Evolutionary conservation across 2,888 invertebrate genomes (phyloP).

Genomic region (Drosophila kokeensis): DNA sequence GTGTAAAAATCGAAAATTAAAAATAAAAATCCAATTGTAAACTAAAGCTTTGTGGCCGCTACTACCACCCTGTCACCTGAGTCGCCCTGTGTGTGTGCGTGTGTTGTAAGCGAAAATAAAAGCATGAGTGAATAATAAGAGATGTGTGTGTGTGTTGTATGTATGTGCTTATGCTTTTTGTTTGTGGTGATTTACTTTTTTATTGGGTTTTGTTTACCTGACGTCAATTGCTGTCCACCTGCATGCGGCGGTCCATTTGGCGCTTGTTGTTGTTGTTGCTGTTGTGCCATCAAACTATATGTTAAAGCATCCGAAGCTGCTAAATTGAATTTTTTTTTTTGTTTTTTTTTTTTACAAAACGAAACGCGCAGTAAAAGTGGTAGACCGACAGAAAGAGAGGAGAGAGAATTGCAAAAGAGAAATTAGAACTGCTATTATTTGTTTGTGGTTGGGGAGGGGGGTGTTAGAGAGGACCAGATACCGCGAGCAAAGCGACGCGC

Average conservation of each 20-base stretch:
- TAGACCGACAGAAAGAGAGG: constrained; percentile 12
- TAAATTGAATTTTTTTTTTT: constrained; percentile 54
- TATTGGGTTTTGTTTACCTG: constrained; percentile 72
- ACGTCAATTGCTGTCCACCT: constrained; percentile 79
- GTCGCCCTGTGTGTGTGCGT: constrained; percentile 40
- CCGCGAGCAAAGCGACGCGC: constrained; percentile 55
- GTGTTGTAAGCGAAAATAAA: constrained; percentile 4
- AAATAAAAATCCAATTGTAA: constrained; percentile 10
- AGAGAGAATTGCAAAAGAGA: constrained; percentile 54
- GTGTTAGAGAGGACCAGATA: constrained; percentile 18
- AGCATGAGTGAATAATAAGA: constrained; percentile 10
- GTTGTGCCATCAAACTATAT: constrained; percentile 84
- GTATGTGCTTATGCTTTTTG: constrained; percentile 16
- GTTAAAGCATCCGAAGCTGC: constrained; percentile 84
- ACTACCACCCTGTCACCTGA: constrained; percentile 28
- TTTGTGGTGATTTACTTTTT: constrained; percentile 28
- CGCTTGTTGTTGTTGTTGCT: constrained; percentile 76
- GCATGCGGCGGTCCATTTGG: constrained; percentile 82
- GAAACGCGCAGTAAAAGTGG: constrained; percentile 19
- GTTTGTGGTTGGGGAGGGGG: constrained; percentile 3
- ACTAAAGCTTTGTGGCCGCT: constrained; percentile 7
- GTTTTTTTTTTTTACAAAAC: constrained; percentile 15
- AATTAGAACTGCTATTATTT: constrained; percentile 46
- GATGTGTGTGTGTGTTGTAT: constrained; percentile 6
- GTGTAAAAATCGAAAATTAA: constrained; percentile 5